Percentiles rank a stretch among this genome's conserved stretches.
These are phyloP conservation scores for Anabacerthia variegaticeps DNA, from an alignment of 2,797 vertebrate species.

Conservation along the genomic window DNA sequence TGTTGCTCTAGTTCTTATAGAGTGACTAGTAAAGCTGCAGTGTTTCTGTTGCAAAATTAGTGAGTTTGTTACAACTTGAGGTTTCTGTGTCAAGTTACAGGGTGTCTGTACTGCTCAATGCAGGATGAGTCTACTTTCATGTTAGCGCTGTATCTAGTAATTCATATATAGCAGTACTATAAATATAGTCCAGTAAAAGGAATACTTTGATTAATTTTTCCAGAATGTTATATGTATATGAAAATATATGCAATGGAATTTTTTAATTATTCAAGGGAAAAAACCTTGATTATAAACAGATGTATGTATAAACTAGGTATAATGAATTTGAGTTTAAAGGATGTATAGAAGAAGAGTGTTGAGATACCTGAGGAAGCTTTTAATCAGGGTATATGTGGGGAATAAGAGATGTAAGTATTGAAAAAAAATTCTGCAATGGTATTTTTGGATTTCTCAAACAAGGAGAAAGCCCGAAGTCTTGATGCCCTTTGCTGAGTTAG, in stretches of 20 bases:
- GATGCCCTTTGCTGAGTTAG: neutral
- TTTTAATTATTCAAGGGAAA: neutral
- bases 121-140: neutral
- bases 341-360: neutral
- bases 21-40: neutral
- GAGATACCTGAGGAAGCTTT: neutral
- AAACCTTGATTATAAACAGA: neutral
- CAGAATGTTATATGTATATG: neutral
- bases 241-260: fast-evolving
- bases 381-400: fast-evolving
- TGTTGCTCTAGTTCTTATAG: neutral
- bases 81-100: neutral
- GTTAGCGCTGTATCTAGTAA: neutral
- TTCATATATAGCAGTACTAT: neutral
- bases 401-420: neutral
- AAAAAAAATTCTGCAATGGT: neutral
- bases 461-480: neutral
- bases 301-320: neutral
- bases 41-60: neutral
- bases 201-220: neutral
- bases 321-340: neutral
- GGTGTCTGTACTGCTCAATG: neutral
- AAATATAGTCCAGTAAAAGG: neutral
- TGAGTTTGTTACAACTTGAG: neutral
- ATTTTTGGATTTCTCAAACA: neutral